Conservation (phyloP, 2,797 vertebrate genomes). For the Xenops minutus region DNA sequence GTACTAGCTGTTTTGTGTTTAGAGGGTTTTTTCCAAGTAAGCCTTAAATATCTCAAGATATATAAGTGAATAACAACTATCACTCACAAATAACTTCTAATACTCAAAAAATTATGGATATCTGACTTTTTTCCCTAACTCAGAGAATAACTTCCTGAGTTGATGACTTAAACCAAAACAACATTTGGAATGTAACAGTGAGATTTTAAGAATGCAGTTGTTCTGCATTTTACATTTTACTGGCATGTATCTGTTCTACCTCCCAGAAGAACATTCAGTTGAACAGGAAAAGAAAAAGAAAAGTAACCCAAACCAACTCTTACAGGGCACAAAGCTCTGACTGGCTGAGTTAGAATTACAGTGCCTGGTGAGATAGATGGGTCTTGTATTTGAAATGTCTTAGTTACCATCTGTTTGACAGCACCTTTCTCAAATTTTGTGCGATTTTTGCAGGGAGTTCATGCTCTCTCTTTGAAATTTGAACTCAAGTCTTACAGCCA, state of each 20-base stretch:
- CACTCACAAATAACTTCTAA: neutral
- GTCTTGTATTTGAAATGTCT: neutral
- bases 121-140: neutral
- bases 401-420: neutral
- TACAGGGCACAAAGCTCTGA: neutral
- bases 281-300: neutral
- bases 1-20: neutral
- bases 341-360: neutral
- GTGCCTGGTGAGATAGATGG: neutral
- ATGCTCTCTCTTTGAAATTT: neutral
- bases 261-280: neutral
- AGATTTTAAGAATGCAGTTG: neutral
- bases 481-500: neutral
- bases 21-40: neutral
- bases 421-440: neutral
- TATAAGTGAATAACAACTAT: neutral
- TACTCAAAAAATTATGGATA: neutral
- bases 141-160: neutral
- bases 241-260: neutral
- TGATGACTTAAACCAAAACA: neutral
- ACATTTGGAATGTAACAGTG: neutral
- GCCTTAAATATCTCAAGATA: neutral
- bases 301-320: neutral
- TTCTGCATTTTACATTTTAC: neutral
- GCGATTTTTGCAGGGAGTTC: neutral